Evolutionary conservation across 1,140 invertebrate species (phyloP), one percentile per base, ranked within the genome.

Genomic region (Chelonus insularis): DNA sequence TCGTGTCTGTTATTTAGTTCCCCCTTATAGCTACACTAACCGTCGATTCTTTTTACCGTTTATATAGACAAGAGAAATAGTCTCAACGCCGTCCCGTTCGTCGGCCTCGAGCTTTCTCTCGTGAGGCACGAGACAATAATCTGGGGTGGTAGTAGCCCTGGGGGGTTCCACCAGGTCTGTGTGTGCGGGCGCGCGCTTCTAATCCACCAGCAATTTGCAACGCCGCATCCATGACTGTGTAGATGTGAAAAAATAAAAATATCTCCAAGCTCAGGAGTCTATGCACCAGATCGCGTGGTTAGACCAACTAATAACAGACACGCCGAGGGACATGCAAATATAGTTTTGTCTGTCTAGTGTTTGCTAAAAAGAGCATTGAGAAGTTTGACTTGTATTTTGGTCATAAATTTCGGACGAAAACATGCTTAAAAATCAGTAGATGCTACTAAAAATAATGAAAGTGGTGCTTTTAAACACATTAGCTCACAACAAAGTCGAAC

Each of bases 91-190:
- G 37, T 34, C 52, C 43, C 45, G 36, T 48, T 9, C 14, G 25
- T 25, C 43, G 41, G 4, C 43, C n/a, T 18, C 11, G 36, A 7
- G 47, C 16, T 37, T 29, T 62, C 62, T 51, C 64, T 63, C 60
- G 62, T 76, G 74, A 69, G 70, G 67, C 72, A 74, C 70, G 72
- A 76, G 72, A 68, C 72, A 72, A 72, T 75, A 71, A 72, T 66
- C 66, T 66, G 54, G 57, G 60, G 66, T 60, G 58, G 50, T 52
- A 51, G 29, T 51, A 39, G 50, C 20, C 25, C 32, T 36, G 2
- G 11, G 43, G 23, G 32, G 48, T 41, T 34, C 48, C 16, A 29
- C 12, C 36, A 16, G 14, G 34, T 51, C 57, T 36, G 36, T 60
- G 58, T 69, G 67, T 63, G 71, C 67, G 63, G 68, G 65, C 68